Evolutionary conservation across 2,888 invertebrate species (phyloP), one percentile per base, ranked within the genome.

Genomic region (Tuberolachnus salignus): DNA sequence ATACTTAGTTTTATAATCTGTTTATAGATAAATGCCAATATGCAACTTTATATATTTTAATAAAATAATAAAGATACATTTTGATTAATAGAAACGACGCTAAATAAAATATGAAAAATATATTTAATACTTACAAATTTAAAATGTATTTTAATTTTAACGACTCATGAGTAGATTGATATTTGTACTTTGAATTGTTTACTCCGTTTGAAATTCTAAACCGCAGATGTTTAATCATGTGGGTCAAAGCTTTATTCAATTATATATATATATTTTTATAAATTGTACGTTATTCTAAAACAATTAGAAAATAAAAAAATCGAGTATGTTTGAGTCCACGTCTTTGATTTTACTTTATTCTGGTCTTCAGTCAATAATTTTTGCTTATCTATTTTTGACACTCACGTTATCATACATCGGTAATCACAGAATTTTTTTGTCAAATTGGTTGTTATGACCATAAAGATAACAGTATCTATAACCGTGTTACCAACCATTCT

Each of bases 351-450:
- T 16, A 59, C 23, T 59, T 59, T 14, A 26, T 23, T 26, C 23
- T 6, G n/a, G n/a, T n/a, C n/a, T n/a, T n/a, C n/a, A 3, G 23
- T 26, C 4, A 13, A 4, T 51, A n/a, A 14, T 51, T 51, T 51
- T 51, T n/a, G 6, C 4, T n/a, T 51, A n/a, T 2, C 59, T 3
- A 57, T 26, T 59, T n/a, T 59, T 59, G 59, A 59, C 34, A 34
- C 59, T 21, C 23, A 59, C 8, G 49, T 51, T 49, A 26, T 26
- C 49, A 26, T n/a, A 49, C 44, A 64, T 44, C 64, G 64, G 64
- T 59, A 16, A 51, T 51, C 49, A 51, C 21, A 8, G 55, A 55
- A 8, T 51, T 6, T 34, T 34, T 34, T 34, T 6, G 34, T 34
- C 34, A 34, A 34, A 34, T 34, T 34, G 3, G 34, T 34, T 34